phyloP scores from a whole-genome alignment of 2,113 vertebrate species.

The mouse (Mus musculus) region DNA sequence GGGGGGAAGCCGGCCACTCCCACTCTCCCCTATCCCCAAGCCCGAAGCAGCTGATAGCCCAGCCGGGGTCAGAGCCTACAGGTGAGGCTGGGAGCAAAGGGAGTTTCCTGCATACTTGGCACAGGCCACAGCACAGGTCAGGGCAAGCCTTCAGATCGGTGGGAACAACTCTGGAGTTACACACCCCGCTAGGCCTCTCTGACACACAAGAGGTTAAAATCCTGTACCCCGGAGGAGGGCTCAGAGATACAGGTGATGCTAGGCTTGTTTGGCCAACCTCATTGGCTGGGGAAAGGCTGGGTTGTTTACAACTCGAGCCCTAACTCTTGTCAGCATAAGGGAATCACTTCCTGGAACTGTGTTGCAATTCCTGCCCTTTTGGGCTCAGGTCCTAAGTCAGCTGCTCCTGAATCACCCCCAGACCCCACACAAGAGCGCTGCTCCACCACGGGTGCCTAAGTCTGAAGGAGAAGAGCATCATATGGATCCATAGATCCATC shows the following conservation, averaged over 20 bases:
- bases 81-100: constrained; percentile 64
- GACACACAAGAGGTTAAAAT: constrained; percentile 59
- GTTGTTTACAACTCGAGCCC: constrained; percentile 67
- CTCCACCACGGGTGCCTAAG: background rate
- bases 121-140: constrained; percentile 73
- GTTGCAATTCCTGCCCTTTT: constrained; percentile 76
- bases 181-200: background rate
- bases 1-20: background rate
- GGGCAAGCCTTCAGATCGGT: constrained; percentile 51
- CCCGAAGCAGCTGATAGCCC: background rate
- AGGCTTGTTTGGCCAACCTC: constrained; percentile 34
- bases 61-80: constrained; percentile 19
- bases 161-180: background rate
- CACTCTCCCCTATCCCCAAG: background rate
- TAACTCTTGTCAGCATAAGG: constrained; percentile 57
- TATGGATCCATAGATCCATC: constrained; percentile 1
- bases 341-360: constrained; percentile 74
- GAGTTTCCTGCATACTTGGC: constrained; percentile 64
- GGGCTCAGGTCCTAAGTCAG: constrained; percentile 77
- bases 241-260: constrained; percentile 38
- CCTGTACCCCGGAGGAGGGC: background rate
- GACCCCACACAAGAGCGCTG: background rate
- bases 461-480: background rate
- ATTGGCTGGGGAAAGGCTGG: constrained; percentile 32
- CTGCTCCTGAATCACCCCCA: constrained; percentile 81